Percentiles rank a stretch among this genome's conserved stretches.
Evolutionary conservation across 2,113 vertebrate genomes (phyloP).

Genomic region (Nicator chloris): DNA sequence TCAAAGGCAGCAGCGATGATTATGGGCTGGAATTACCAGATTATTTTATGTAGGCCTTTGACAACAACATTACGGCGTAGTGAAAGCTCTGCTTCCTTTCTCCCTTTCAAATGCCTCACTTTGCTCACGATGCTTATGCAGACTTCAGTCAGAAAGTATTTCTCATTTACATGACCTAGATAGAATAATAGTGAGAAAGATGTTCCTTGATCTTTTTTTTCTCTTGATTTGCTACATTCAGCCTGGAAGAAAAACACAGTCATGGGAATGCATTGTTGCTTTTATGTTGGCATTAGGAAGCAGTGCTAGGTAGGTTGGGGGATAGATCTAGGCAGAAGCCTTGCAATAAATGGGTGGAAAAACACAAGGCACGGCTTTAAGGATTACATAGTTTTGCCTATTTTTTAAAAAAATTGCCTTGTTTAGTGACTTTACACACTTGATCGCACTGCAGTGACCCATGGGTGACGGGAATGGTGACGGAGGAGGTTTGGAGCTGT

Average conservation of each 20-base stretch:
- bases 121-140: not conserved
- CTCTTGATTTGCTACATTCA: conserved; percentile 33
- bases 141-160: conserved; percentile 49
- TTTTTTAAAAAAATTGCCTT: not conserved
- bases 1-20: not conserved
- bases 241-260: conserved; percentile 43
- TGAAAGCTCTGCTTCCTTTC: not conserved
- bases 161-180: conserved; percentile 66
- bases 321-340: not conserved
- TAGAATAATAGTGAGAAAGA: conserved; percentile 51
- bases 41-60: conserved; percentile 16
- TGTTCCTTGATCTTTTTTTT: conserved; percentile 41
- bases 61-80: not conserved
- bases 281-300: not conserved
- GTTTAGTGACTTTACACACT: not conserved
- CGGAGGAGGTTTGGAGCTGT: not conserved
- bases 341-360: not conserved
- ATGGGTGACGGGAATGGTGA: not conserved
- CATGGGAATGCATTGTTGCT: conserved; percentile 22
- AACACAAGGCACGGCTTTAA: not conserved
- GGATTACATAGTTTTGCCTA: not conserved
- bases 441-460: not conserved
- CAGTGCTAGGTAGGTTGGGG: not conserved
- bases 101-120: not conserved
- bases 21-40: conserved; percentile 22